These are phyloP conservation scores for Aphrophora alni DNA, from an alignment of 2,888 invertebrate genomes.

Conservation along the genomic window DNA sequence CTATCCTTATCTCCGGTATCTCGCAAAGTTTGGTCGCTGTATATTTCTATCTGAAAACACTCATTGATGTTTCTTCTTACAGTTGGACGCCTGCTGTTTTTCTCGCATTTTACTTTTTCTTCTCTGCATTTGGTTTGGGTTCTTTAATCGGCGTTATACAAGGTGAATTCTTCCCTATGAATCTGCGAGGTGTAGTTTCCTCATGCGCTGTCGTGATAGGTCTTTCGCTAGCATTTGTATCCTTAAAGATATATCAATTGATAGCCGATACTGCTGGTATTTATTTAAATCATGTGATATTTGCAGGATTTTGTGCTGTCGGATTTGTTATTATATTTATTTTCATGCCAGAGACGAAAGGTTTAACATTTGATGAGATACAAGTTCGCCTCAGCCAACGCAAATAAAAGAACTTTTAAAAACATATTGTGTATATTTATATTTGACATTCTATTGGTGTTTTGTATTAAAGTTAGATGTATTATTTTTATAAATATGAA, in stretches of 20 bases:
- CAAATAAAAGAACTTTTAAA: too few species aligned
- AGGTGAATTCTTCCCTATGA: slow-evolving; percentile 68
- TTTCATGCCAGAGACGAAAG: background rate
- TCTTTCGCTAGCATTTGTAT: slow-evolving; percentile 63
- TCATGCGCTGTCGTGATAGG: slow-evolving; percentile 64
- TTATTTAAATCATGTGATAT: slow-evolving; percentile 44
- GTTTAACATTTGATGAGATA: background rate
- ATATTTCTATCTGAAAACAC: slow-evolving; percentile 41
- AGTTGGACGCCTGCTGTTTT: slow-evolving; percentile 61
- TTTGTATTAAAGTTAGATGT: too few species aligned
- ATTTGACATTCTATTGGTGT: too few species aligned
- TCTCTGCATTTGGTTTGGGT: slow-evolving; percentile 66
- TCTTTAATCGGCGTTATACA: slow-evolving; percentile 67
- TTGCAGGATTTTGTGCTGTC: slow-evolving; percentile 35
- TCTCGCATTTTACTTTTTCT: slow-evolving; percentile 64
- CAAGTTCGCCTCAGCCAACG: background rate
- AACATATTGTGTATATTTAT: too few species aligned
- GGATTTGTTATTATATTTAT: slow-evolving; percentile 40
- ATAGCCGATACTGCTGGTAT: slow-evolving; percentile 42
- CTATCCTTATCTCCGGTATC: slow-evolving; percentile 37
- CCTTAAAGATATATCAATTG: slow-evolving; percentile 65
- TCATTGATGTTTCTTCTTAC: slow-evolving; percentile 53
- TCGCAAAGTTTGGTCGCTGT: slow-evolving; percentile 29
- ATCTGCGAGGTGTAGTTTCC: slow-evolving; percentile 66
- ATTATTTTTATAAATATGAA: too few species aligned